Base-by-base conservation (phyloP, 1,140 invertebrate species). In the Trichogramma pretiosum region DNA sequence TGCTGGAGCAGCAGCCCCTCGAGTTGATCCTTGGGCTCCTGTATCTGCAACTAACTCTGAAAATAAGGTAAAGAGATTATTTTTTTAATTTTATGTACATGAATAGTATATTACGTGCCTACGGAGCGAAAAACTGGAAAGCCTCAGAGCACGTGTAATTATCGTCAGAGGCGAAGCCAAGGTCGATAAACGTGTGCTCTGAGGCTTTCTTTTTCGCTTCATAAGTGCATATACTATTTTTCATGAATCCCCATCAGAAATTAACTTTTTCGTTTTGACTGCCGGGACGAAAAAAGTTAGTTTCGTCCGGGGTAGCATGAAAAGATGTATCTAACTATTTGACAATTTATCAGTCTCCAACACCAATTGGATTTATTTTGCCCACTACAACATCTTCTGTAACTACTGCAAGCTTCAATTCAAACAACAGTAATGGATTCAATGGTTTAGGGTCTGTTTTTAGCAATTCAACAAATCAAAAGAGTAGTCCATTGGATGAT, bases 401-500 rank as follows among this genome's bases (percentile, higher is more conserved):
- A 19, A 61, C 59, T 18, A 59, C 53, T 46, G 41, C 52, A 35
- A 53, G 43, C 5, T 67, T 62, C 21, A 60, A 51, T 42, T 50
- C 58, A n/a, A 60, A 58, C n/a, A 60, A 58, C n/a, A 70, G 50
- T 36, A 73, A 72, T 36, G 67, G 65, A 2, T 70, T 70, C 37
- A 70, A 65, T 33, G 65, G 61, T 21, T 54, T 63, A 46, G 57
- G 59, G 42, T 54, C 58, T 46, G 56, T 47, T 46, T 69, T 65
- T 47, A 68, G 63, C 43, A 57, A 64, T 53, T 23, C 54, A 23
- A 58, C 56, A 26, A 67, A 60, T 54, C 63, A 62, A 36, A 61
- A 56, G 45, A 55, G 74, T 32, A 80, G 77, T 56, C 79, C 81
- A 16, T 74, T 80, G n/a, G 78, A 79, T 5, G 84, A 86, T 65